phyloP scores from a whole-genome alignment of 2,797 vertebrate species.

The Cryptoprocta ferox region DNA sequence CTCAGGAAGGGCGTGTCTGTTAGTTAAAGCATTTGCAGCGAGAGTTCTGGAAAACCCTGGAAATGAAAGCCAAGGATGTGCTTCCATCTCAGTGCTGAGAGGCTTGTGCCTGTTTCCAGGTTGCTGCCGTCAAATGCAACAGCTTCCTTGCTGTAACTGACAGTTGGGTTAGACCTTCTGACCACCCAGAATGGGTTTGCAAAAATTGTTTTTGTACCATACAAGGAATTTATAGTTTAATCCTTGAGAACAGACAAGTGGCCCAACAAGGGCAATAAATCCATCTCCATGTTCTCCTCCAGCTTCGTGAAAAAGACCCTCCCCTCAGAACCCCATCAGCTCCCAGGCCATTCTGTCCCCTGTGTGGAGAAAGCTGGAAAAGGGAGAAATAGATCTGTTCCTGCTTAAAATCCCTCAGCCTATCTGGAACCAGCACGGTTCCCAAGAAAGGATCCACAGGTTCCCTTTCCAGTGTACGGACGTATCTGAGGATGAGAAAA shows the following conservation, averaged over 20 bases:
- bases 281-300: accelerated
- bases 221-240: neutral
- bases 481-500: neutral
- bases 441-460: no score
- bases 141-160: neutral
- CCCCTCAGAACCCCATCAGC: neutral
- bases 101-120: neutral
- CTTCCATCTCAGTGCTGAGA: neutral
- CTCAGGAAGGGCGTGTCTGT: neutral
- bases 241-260: neutral
- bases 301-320: neutral
- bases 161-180: neutral
- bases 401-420: neutral
- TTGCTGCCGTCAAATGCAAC: neutral
- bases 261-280: neutral
- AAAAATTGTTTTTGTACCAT: neutral
- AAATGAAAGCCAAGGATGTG: neutral
- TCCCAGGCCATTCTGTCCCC: neutral
- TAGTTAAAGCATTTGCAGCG: neutral
- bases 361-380: neutral
- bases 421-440: neutral
- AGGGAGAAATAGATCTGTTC: neutral
- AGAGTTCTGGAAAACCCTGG: neutral
- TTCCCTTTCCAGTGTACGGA: neutral
- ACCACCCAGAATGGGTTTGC: neutral